A percentile compares a stretch with the other conserved stretches of the same genome.
These are phyloP conservation scores for Centropyge bicolor DNA, from an alignment of 2,797 vertebrate species.

Conservation along the genomic window DNA sequence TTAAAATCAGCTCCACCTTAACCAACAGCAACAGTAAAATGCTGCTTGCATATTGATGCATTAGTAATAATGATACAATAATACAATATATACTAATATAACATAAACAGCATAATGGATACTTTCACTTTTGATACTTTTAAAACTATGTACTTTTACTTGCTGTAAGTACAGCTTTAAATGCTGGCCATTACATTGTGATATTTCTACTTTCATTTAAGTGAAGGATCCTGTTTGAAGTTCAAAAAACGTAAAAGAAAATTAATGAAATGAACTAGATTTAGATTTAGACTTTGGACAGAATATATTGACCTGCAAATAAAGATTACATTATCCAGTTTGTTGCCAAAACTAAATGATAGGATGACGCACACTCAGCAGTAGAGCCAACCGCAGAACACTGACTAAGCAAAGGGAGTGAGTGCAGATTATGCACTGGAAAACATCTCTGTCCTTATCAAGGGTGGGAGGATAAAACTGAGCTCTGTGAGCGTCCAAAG, in stretches of 20 bases:
- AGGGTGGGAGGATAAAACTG: slow-evolving; percentile 1
- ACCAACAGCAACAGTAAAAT: not conserved
- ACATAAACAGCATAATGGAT: too few species aligned
- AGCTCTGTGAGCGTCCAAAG: not conserved
- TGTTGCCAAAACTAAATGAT: slow-evolving; percentile 2
- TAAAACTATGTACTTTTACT: not conserved
- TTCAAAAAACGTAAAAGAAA: not conserved
- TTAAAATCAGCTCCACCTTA: too few species aligned
- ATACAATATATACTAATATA: too few species aligned
- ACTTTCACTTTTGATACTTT: not conserved
- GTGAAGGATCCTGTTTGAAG: not conserved
- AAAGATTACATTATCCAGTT: not conserved
- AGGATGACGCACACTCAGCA: slow-evolving; percentile 36
- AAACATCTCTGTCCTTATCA: slow-evolving; percentile 20
- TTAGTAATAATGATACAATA: not conserved
- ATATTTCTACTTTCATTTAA: not conserved
- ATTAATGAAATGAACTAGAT: not conserved
- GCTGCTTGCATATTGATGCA: not conserved
- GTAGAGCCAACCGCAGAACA: slow-evolving; percentile 35
- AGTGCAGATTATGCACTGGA: slow-evolving; percentile 14
- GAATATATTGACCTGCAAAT: not conserved
- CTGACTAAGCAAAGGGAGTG: slow-evolving; percentile 42
- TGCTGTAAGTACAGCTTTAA: not conserved
- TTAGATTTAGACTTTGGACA: not conserved
- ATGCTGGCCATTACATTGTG: not conserved